Conservation (phyloP, 1,140 invertebrate species). For the Neodiprion virginianus region DNA sequence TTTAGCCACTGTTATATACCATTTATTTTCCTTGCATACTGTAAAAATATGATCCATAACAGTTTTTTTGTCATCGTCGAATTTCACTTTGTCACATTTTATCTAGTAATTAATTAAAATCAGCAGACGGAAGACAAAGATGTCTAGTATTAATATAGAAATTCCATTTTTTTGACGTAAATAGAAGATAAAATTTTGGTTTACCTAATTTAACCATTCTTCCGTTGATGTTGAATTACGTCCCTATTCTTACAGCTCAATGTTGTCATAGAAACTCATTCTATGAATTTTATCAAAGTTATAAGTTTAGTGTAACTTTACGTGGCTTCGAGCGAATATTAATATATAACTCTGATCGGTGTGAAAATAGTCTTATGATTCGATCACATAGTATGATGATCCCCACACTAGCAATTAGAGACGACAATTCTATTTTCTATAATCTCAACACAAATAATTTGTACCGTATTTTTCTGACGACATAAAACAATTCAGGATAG, state of each 20-base stretch:
- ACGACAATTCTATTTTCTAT: background rate
- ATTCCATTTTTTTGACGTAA: background rate
- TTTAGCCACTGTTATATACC: no score
- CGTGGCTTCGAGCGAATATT: background rate
- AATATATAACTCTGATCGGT: background rate
- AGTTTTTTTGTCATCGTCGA: no score
- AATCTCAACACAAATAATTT: background rate
- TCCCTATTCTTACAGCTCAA: background rate
- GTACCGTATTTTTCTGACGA: conserved; percentile 1
- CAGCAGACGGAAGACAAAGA: no score
- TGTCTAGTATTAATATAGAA: no score
- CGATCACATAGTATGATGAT: background rate
- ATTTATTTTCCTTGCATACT: no score
- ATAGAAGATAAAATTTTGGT: background rate
- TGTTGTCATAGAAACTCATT: background rate
- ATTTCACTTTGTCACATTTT: no score
- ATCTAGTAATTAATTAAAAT: no score
- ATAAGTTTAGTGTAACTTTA: background rate
- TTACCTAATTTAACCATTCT: conserved; percentile 6
- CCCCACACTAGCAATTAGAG: background rate
- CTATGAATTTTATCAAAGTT: background rate
- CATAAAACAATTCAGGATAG: no score
- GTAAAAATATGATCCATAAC: no score
- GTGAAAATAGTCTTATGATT: conserved; percentile 3
- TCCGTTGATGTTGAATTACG: conserved; percentile 2